Evolutionary conservation across 2,888 invertebrate genomes (phyloP).

Genomic region (Scaptomyza tumidula): DNA sequence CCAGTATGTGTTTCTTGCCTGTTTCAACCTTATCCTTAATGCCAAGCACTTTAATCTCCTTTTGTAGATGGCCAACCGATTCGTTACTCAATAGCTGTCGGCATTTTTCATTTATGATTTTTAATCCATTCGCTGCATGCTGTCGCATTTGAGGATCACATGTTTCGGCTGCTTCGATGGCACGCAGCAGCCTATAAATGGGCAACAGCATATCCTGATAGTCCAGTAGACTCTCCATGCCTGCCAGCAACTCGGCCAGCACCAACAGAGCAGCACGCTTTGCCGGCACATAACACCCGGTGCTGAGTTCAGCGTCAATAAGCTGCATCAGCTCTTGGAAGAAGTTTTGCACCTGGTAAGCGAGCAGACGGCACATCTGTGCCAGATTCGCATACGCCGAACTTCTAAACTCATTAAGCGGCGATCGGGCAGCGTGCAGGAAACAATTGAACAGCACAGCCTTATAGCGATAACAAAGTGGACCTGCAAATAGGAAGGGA

Average conservation of each 20-base stretch:
- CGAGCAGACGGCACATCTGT: slow-evolving; percentile 80
- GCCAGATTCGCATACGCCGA: slow-evolving; percentile 83
- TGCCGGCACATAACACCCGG: slow-evolving; percentile 81
- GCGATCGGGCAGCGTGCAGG: slow-evolving; percentile 78
- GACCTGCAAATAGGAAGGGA: slow-evolving; percentile 59
- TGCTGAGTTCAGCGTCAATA: slow-evolving; percentile 76
- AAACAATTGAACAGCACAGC: slow-evolving; percentile 81
- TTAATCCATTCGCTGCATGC: slow-evolving; percentile 83
- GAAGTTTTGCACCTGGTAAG: slow-evolving; percentile 83
- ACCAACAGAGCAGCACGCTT: slow-evolving; percentile 83
- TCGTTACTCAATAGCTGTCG: slow-evolving; percentile 71
- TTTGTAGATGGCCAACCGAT: slow-evolving; percentile 65
- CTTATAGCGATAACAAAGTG: slow-evolving; percentile 82
- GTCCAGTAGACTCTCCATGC: slow-evolving; percentile 82
- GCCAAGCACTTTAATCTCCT: slow-evolving; percentile 82
- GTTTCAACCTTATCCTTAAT: slow-evolving; percentile 64
- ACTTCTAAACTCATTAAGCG: slow-evolving; percentile 81
- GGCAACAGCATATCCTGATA: slow-evolving; percentile 83
- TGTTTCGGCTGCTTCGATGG: slow-evolving; percentile 71
- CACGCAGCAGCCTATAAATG: slow-evolving; percentile 81
- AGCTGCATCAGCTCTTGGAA: slow-evolving; percentile 82
- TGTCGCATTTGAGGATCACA: slow-evolving; percentile 80
- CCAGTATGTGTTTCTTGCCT: slow-evolving; percentile 71
- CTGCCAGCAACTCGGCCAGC: slow-evolving; percentile 81
- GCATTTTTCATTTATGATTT: slow-evolving; percentile 80